Percentiles rank a stretch among this genome's conserved stretches.
Conservation (phyloP, 2,797 vertebrate genomes). For the Scleropages formosus region DNA sequence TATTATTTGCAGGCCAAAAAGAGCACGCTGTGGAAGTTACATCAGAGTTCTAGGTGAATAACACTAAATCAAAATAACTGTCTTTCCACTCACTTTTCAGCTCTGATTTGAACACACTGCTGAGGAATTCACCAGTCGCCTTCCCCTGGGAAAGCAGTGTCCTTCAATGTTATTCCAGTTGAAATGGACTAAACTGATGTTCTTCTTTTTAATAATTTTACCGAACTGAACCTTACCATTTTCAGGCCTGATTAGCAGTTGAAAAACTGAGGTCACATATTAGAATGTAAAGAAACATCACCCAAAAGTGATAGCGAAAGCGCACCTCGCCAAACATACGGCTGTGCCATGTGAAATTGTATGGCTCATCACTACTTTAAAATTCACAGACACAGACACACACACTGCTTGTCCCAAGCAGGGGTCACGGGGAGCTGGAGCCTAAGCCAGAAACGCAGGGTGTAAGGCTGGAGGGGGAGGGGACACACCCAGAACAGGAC, state of each 20-base stretch:
- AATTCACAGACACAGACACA: too few species aligned
- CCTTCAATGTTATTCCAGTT: not conserved
- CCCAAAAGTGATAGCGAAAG: too few species aligned
- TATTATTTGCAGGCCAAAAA: conserved; percentile 15
- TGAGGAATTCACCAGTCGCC: not conserved
- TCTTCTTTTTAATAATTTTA: not conserved
- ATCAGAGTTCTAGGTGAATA: not conserved
- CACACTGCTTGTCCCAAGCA: too few species aligned
- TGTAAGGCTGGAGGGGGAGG: too few species aligned
- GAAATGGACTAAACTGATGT: not conserved
- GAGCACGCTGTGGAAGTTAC: too few species aligned
- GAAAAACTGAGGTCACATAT: not conserved
- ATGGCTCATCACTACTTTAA: too few species aligned
- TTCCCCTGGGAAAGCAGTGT: not conserved
- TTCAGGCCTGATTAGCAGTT: not conserved
- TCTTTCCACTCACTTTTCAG: not conserved
- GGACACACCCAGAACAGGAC: too few species aligned
- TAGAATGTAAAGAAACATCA: not conserved
- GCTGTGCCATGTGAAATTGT: too few species aligned
- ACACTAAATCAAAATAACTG: not conserved
- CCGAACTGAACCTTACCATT: not conserved
- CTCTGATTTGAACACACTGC: not conserved
- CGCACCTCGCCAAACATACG: too few species aligned
- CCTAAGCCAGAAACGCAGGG: too few species aligned
- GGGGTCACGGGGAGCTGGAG: too few species aligned